Evolutionary conservation across 2,113 vertebrate genomes (phyloP).

Genomic region (Chrysochloris asiatica): DNA sequence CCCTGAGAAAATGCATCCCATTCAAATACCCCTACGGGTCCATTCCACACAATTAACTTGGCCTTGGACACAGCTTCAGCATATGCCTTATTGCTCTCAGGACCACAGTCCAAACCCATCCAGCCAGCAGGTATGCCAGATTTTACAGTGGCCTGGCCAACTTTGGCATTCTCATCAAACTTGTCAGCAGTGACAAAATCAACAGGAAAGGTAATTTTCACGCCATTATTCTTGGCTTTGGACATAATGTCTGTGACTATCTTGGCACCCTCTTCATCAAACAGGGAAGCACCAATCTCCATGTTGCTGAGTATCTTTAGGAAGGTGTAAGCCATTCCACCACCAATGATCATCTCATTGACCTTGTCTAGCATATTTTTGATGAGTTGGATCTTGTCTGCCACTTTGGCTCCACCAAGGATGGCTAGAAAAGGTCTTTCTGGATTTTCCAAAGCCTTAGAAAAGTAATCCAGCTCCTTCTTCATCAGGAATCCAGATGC

Average conservation of each 20-base stretch:
- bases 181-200: constrained; percentile 96
- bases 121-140: constrained; percentile 93
- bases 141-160: constrained; percentile 89
- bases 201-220: constrained; percentile 94
- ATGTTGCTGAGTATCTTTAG: constrained; percentile 97
- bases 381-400: constrained; percentile 99
- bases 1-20: constrained; percentile 94
- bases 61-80: constrained; percentile 89
- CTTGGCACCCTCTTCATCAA: constrained; percentile 94
- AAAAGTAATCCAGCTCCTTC: constrained; percentile 98
- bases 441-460: constrained; percentile 96
- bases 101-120: constrained; percentile 98
- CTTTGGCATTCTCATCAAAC: constrained; percentile 92
- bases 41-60: constrained; percentile 98
- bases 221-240: constrained; percentile 93
- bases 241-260: constrained; percentile 96
- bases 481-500: constrained; percentile 98
- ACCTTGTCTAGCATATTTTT: constrained; percentile 98
- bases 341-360: constrained; percentile 98
- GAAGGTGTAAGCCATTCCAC: constrained; percentile 99
- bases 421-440: constrained; percentile 96
- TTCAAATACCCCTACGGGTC: constrained; percentile 96
- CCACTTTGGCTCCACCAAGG: constrained; percentile 98
- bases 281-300: constrained; percentile 96
- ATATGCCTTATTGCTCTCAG: constrained; percentile 90